Percentiles rank a stretch among this genome's conserved stretches.
Conservation (phyloP, 2,113 vertebrate genomes). For the Porphyrio hochstetteri region DNA sequence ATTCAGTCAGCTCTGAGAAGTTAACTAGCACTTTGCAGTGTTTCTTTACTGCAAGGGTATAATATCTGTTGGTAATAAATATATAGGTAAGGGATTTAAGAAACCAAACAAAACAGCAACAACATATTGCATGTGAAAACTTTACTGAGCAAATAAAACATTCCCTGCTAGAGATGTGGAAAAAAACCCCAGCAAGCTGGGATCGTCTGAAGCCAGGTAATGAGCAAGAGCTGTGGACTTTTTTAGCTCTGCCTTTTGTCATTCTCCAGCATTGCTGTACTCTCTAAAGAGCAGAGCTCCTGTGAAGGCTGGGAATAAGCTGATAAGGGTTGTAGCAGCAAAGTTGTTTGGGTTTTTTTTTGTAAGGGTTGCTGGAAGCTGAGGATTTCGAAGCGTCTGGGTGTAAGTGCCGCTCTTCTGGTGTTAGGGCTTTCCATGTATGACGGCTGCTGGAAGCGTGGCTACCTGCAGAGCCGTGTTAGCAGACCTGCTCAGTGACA, state of each 20-base stretch:
- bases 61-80: constrained; percentile 51
- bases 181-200: not conserved
- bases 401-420: not conserved
- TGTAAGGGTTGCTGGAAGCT: not conserved
- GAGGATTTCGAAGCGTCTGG: not conserved
- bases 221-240: not conserved
- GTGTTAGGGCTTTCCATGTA: not conserved
- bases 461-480: not conserved
- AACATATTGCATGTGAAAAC: constrained; percentile 47
- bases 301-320: not conserved
- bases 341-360: not conserved
- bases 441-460: not conserved
- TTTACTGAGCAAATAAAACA: constrained; percentile 50
- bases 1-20: constrained; percentile 53
- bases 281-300: not conserved
- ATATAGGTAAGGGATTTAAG: constrained; percentile 48
- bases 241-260: not conserved
- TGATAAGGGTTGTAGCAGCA: not conserved
- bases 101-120: constrained; percentile 44
- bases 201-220: constrained; percentile 16
- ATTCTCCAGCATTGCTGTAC: not conserved
- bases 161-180: not conserved
- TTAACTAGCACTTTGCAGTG: constrained; percentile 54
- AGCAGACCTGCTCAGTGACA: not conserved
- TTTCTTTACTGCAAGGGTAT: constrained; percentile 31